Percentiles rank a stretch among this genome's conserved stretches.
These are phyloP conservation scores for Okamejei kenojei DNA, from an alignment of 2,797 vertebrate species.

Conservation along the genomic window DNA sequence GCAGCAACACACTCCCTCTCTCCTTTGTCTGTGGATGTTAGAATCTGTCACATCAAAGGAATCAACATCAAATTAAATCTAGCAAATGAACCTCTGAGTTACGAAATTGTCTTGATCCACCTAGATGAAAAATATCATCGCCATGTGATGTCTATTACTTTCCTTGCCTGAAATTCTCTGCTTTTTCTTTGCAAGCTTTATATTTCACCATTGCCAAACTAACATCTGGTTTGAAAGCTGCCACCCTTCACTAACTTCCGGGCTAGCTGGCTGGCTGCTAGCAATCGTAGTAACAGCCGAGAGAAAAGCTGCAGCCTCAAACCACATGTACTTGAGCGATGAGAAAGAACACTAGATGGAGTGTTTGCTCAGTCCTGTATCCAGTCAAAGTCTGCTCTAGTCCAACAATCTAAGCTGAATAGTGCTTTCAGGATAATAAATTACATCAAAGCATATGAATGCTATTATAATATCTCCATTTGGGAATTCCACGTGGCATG, in stretches of 20 bases:
- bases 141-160: constrained; percentile 3
- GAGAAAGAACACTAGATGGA: not conserved
- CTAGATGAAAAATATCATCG: not conserved
- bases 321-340: not conserved
- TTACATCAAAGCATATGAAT: constrained; percentile 11
- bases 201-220: not conserved
- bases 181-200: not conserved
- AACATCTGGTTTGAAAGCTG: constrained; percentile 31
- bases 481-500: constrained; percentile 22
- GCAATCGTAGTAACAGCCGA: not conserved
- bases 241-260: constrained; percentile 1
- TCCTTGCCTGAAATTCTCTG: constrained; percentile 20
- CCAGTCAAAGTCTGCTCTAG: not conserved
- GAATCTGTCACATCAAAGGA: not conserved
- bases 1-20: not conserved
- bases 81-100: not conserved
- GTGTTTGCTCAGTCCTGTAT: not conserved
- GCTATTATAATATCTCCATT: not conserved
- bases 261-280: constrained; percentile 9
- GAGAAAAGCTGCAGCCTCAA: not conserved
- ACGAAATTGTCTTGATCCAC: constrained; percentile 6
- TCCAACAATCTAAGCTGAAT: not conserved
- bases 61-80: not conserved
- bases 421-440: not conserved
- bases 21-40: not conserved